phyloP scores from a whole-genome alignment of 2,888 invertebrate species.

The Dasysyrphus albostriatus region DNA sequence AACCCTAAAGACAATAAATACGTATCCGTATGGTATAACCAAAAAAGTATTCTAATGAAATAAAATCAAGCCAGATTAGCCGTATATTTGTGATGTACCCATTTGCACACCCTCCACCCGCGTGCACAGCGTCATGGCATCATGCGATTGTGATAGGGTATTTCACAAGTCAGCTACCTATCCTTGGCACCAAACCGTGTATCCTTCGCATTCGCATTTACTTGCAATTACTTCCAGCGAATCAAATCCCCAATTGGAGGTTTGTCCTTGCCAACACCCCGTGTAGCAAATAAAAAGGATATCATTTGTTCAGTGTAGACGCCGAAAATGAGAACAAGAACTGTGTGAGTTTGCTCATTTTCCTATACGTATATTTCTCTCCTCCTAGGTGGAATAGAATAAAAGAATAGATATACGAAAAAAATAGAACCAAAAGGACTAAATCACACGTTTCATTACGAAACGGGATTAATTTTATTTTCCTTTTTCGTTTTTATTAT shows the following conservation, averaged over 20 bases:
- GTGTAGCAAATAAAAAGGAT: conserved; percentile 75
- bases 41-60: conserved; percentile 72
- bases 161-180: conserved; percentile 72
- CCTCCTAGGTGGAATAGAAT: conserved; percentile 55
- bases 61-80: conserved; percentile 74
- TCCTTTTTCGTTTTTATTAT: conserved; percentile 74
- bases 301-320: conserved; percentile 45
- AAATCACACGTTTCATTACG: conserved; percentile 76
- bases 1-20: conserved; percentile 26
- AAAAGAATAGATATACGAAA: conserved; percentile 43
- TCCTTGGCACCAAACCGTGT: conserved; percentile 48
- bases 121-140: background rate
- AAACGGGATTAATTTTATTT: conserved; percentile 75
- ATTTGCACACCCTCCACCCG: conserved; percentile 26
- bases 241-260: conserved; percentile 74
- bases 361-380: conserved; percentile 15
- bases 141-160: conserved; percentile 23
- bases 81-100: conserved; percentile 71
- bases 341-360: conserved; percentile 37
- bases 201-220: conserved; percentile 65
- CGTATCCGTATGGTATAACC: conserved; percentile 5
- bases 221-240: conserved; percentile 75
- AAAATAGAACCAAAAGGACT: conserved; percentile 47
- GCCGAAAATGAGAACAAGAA: no score
- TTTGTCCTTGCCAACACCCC: conserved; percentile 75